These are phyloP conservation scores for Corythornis vintsioides DNA, from an alignment of 2,113 vertebrate genomes.

Conservation along the genomic window DNA sequence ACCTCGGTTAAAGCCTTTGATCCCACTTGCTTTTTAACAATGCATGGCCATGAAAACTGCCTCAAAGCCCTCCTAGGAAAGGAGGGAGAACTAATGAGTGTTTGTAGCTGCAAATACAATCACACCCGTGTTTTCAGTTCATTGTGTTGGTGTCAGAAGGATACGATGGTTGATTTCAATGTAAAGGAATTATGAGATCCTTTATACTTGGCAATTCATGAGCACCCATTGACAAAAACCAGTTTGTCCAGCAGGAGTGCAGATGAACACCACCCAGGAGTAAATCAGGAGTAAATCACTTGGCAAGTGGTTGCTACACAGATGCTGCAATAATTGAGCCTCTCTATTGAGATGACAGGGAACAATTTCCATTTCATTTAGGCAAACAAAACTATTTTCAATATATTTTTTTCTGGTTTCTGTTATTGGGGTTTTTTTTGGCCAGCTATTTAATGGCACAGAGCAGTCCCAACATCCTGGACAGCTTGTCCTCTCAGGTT, in stretches of 20 bases:
- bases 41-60: background rate
- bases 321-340: background rate
- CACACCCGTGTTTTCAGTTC: background rate
- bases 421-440: background rate
- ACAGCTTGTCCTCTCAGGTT: background rate
- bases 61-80: background rate
- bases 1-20: background rate
- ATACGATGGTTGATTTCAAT: background rate
- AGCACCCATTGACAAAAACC: constrained; percentile 32
- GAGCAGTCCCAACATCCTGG: background rate
- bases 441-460: background rate
- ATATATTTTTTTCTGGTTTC: background rate
- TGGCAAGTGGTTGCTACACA: background rate
- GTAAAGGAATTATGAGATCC: constrained; percentile 14
- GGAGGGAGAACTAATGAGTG: background rate
- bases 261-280: constrained; percentile 9
- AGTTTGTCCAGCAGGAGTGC: background rate
- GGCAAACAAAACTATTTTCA: background rate
- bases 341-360: background rate
- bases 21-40: background rate
- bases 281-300: constrained; percentile 48
- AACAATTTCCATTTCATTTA: background rate
- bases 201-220: background rate
- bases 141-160: constrained; percentile 45
- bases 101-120: constrained; percentile 28